These are phyloP conservation scores for Eilema griseolum DNA, from an alignment of 2,888 invertebrate genomes.

Conservation along the genomic window DNA sequence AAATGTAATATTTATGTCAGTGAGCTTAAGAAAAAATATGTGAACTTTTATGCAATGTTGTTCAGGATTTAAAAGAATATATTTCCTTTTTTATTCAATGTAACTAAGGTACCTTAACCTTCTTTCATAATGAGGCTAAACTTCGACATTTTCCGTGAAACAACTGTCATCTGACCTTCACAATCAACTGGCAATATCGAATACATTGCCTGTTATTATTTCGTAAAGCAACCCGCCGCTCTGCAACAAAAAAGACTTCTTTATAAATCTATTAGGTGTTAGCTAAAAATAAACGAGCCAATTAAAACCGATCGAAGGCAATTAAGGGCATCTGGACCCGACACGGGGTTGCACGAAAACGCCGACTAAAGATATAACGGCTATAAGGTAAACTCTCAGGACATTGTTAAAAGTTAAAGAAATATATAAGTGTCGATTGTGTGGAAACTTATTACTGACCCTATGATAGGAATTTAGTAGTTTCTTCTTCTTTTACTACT, in stretches of 20 bases:
- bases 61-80: not conserved
- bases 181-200: too few relatives aligned
- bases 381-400: not conserved
- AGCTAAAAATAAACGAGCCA: conserved; percentile 8
- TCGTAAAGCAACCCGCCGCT: too few relatives aligned
- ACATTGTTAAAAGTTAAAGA: not conserved
- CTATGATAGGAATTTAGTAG: too few relatives aligned
- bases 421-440: not conserved
- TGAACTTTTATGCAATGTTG: not conserved
- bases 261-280: not conserved
- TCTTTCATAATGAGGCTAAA: too few relatives aligned
- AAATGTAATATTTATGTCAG: not conserved
- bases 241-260: too few relatives aligned
- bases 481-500: too few relatives aligned
- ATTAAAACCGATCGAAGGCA: conserved; percentile 10
- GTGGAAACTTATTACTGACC: too few relatives aligned
- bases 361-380: not conserved
- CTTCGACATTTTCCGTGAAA: too few relatives aligned
- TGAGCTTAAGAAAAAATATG: not conserved
- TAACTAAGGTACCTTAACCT: too few relatives aligned
- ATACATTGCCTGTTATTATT: too few relatives aligned
- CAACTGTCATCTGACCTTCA: too few relatives aligned
- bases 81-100: too few relatives aligned
- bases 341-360: not conserved
- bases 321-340: conserved; percentile 8